Evolutionary conservation across 2,888 invertebrate genomes (phyloP), one percentile per base, ranked within the genome.

Genomic region (Hirtodrosophila trivittata): DNA sequence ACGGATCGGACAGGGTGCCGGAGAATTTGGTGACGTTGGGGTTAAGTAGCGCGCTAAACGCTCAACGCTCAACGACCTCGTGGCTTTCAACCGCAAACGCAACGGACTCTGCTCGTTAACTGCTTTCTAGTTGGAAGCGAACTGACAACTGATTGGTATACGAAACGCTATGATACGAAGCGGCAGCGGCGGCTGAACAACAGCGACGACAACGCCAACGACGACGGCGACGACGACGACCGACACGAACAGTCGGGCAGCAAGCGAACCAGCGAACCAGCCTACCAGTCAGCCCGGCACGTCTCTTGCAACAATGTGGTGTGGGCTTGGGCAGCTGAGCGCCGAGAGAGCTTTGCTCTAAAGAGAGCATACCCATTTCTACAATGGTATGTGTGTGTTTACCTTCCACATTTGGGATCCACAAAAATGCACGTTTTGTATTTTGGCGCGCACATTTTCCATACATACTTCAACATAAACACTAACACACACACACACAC

Each of bases 81-180:
- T 91, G 90, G 90, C 89, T 89, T 89, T 87, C 82, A 86, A 89
- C 86, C 87, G 87, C 81, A 88, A 86, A 86, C 88, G 78, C 75
- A 86, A 88, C 89, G 86, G 89, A 86, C 86, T 71, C 62, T 86
- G 56, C 78, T 85, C 75, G 72, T 76, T 86, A 88, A 89, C 87
- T 90, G 90, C 87, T 90, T 88, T 88, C 90, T 88, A 90, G 89
- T 90, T 90, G 90, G 89, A 91, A 89, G 90, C 90, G 87, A 88
- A 89, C 87, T 88, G 88, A 89, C 89, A 90, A 91, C 90, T 91
- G 89, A 90, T 86, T 88, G 82, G 88, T 73, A 71, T 69, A 73
- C 64, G 63, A 60, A 58, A 41, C 54, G 56, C 57, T 14, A 68
- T 65, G 9, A 28, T 2, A 69, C 66, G 81, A 70, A 68, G 66